Conservation (phyloP, 2,797 vertebrate genomes). For the Hippocampus kuda region DNA sequence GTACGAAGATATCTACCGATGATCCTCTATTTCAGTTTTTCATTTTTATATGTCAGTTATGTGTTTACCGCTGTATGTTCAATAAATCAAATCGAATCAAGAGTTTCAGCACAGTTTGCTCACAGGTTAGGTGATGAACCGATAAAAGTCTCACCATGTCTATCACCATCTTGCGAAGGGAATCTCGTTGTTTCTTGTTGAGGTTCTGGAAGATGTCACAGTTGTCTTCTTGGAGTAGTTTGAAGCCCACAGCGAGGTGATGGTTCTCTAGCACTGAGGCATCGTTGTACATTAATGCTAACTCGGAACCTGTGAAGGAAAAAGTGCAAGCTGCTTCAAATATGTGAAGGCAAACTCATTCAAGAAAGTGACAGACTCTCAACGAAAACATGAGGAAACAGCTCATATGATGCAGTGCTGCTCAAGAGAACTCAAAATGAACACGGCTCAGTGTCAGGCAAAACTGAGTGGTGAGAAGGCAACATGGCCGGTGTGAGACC, state of each 20-base stretch:
- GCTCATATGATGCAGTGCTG: too few species aligned
- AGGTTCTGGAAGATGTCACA: slow-evolving; percentile 90
- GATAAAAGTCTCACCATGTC: slow-evolving; percentile 74
- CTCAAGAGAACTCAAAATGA: too few species aligned
- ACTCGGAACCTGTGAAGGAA: slow-evolving; percentile 74
- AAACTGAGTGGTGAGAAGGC: too few species aligned
- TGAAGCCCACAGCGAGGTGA: slow-evolving; percentile 89
- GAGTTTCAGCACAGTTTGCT: too few species aligned
- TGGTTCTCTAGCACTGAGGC: slow-evolving; percentile 87
- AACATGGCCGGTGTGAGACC: too few species aligned
- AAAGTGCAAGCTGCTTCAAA: neutral
- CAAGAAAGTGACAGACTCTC: neutral
- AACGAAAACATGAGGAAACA: too few species aligned
- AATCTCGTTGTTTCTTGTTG: slow-evolving; percentile 78
- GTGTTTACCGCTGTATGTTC: too few species aligned
- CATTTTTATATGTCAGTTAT: too few species aligned
- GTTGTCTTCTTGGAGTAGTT: slow-evolving; percentile 84
- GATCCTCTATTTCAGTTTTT: too few species aligned
- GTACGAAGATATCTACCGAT: too few species aligned
- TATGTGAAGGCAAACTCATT: neutral
- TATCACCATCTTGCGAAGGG: slow-evolving; percentile 85
- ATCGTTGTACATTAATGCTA: slow-evolving; percentile 90
- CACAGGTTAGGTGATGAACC: neutral
- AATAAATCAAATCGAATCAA: too few species aligned
- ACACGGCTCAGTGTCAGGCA: too few species aligned